Evolutionary conservation across 2,113 vertebrate genomes (phyloP), one percentile per base, ranked within the genome.

Genomic region (Chlorodrepanis virens): DNA sequence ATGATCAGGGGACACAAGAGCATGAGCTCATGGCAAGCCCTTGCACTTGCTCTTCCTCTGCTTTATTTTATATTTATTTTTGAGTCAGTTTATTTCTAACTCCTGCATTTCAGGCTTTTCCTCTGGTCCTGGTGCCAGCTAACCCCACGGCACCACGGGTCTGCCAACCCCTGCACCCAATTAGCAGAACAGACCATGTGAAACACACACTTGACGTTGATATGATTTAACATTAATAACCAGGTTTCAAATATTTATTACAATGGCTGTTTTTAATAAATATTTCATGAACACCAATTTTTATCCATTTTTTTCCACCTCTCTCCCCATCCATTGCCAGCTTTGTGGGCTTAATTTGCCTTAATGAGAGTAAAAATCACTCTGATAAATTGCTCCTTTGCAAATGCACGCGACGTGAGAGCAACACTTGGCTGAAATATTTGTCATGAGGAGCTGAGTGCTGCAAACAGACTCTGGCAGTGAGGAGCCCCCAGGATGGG

Each of bases 191-290:
- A 97, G 97, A 63, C 35, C 6, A 14, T 64, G 70, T 81, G 86
- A 78, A 97, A 96, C 83, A 11, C 61, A 6, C 82, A 5, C 91
- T 95, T 79, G 95, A 94, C 97, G 94, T 74, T 60, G 95, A 96
- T 93, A 82, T 37, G 96, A 97, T 94, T 97, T 94, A 96, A 96
- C 59, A 12, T 97, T 98, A 98, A 98, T 98, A 98, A 98, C 96
- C 89, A 65, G 90, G 76, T 97, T 97, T 98, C 98, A 98, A 98
- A 98, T 98, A 98, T 98, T 98, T 98, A 98, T 98, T 97, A 96
- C 97, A 98, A 97, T 97, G 97, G 93, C 97, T 97, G 97, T 96
- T 98, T 97, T 98, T 96, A 97, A 98, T 98, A 98, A 98, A 98
- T 98, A 98, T 98, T 98, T 97, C 97, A 98, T 97, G 97, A 97